These are phyloP conservation scores for Chloromyia formosa DNA, from an alignment of 2,888 invertebrate genomes.

Conservation along the genomic window DNA sequence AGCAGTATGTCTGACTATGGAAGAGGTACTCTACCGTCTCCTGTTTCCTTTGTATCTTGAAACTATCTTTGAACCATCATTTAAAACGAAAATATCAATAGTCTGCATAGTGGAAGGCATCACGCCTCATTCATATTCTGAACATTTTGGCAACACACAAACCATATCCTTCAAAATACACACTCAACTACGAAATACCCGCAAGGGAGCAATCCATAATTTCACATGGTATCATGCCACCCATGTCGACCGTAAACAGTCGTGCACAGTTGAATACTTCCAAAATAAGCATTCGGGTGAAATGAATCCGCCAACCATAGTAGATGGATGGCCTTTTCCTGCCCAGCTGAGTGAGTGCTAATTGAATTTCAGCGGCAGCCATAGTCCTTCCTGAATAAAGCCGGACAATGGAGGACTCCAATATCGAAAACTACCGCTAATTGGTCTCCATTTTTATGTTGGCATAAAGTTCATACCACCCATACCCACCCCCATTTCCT, in stretches of 20 bases:
- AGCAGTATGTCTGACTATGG: too few relatives aligned
- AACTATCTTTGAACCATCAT: too few relatives aligned
- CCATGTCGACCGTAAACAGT: conserved; percentile 25
- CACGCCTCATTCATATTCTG: too few relatives aligned
- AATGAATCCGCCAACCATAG: neutral
- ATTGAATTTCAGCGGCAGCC: conserved; percentile 48
- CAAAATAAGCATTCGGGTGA: conserved; percentile 22
- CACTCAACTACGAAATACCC: neutral
- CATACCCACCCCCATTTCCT: conserved; percentile 14
- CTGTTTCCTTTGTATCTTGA: too few relatives aligned
- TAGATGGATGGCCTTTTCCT: conserved; percentile 14
- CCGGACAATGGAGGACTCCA: neutral
- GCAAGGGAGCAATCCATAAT: conserved; percentile 21
- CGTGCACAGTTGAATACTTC: neutral
- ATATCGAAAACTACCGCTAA: conserved; percentile 37
- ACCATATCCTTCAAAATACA: too few relatives aligned
- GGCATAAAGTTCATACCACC: conserved; percentile 44
- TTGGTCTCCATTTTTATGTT: conserved; percentile 46
- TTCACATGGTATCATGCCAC: conserved; percentile 27
- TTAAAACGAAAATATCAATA: too few relatives aligned
- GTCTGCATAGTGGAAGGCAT: too few relatives aligned
- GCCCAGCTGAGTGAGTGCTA: conserved; percentile 46
- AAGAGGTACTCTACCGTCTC: too few relatives aligned
- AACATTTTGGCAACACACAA: too few relatives aligned
- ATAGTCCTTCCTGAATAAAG: conserved; percentile 9